Percentiles rank a stretch among this genome's conserved stretches.
phyloP scores from a whole-genome alignment of 2,888 invertebrate genomes.

The Philereme vetulata region DNA sequence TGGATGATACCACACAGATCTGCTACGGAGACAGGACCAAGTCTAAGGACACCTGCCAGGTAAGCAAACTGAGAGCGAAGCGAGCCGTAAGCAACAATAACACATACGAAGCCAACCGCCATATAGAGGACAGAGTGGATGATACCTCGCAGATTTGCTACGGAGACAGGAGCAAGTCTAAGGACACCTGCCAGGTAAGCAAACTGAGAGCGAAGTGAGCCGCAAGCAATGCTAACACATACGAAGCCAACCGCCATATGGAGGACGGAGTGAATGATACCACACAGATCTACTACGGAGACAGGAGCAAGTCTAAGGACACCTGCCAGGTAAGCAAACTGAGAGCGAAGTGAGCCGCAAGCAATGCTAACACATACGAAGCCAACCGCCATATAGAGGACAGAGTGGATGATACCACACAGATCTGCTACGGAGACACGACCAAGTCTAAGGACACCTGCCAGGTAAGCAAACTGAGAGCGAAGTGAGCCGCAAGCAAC shows the following conservation, averaged over 20 bases:
- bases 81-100: no score
- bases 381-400: constrained; percentile 22
- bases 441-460: constrained; percentile 21
- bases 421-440: constrained; percentile 33
- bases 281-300: no score
- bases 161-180: constrained; percentile 23
- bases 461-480: no score
- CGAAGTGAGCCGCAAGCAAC: no score
- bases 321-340: no score
- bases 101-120: constrained; percentile 19
- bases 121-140: constrained; percentile 26
- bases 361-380: constrained; percentile 7
- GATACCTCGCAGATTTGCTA: constrained; percentile 32
- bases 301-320: no score
- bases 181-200: constrained; percentile 16
- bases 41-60: constrained; percentile 19
- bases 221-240: no score
- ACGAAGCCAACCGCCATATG: no score
- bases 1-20: constrained; percentile 28
- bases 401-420: constrained; percentile 27
- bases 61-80: no score
- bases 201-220: no score
- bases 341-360: no score
- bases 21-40: constrained; percentile 31
- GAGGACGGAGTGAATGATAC: no score